Percentiles rank a stretch among this genome's conserved stretches.
Conservation (phyloP, 2,888 invertebrate species). For the Tigriopus californicus region DNA sequence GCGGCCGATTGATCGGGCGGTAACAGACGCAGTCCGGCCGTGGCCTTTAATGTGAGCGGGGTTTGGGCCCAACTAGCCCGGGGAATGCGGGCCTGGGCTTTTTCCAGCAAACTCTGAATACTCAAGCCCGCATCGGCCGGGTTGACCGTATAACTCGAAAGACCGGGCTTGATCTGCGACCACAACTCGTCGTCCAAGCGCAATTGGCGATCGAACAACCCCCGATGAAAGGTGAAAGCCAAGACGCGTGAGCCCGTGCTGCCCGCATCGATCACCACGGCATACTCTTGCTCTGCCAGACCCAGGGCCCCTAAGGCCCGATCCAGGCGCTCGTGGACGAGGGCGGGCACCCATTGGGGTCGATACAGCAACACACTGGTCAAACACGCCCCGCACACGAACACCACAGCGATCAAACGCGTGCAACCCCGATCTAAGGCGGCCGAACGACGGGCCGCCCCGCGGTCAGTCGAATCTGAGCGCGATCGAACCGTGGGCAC, state of each 20-base stretch:
- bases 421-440: too few species aligned
- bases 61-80: conserved; percentile 48
- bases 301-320: conserved; percentile 31
- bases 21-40: conserved; percentile 66
- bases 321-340: conserved; percentile 8
- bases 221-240: conserved; percentile 62
- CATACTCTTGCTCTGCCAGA: conserved; percentile 49
- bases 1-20: conserved; percentile 43
- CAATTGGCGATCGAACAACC: conserved; percentile 42
- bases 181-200: conserved; percentile 7
- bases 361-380: too few species aligned
- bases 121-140: conserved; percentile 58
- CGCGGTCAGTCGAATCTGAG: too few species aligned
- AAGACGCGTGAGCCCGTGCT: conserved; percentile 71
- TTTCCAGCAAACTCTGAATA: conserved; percentile 48
- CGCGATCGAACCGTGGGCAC: too few species aligned
- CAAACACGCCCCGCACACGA: too few species aligned
- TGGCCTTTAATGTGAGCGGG: conserved; percentile 71
- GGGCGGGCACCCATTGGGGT: neutral
- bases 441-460: too few species aligned
- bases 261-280: conserved; percentile 80
- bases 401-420: too few species aligned
- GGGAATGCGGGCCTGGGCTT: conserved; percentile 61
- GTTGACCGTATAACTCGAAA: conserved; percentile 65
- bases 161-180: conserved; percentile 60